phyloP scores from a whole-genome alignment of 2,797 vertebrate species.

The Champsocephalus gunnari region DNA sequence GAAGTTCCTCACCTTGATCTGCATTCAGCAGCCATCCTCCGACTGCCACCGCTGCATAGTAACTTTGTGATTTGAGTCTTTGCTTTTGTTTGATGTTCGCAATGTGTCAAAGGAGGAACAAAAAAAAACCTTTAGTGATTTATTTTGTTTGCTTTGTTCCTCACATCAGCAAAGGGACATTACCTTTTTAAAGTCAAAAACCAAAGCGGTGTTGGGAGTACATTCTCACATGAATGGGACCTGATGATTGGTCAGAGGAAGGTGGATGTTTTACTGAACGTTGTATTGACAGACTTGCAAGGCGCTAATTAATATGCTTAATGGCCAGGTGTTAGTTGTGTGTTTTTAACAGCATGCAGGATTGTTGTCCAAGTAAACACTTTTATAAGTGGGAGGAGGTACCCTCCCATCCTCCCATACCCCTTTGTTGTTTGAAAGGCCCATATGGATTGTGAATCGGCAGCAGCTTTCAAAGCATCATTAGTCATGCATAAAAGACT shows the following conservation, averaged over 20 bases:
- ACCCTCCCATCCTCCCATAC: constrained; percentile 71
- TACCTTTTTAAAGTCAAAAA: constrained; percentile 61
- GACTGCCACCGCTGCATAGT: constrained; percentile 74
- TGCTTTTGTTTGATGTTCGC: constrained; percentile 81
- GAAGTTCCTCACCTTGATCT: constrained; percentile 82
- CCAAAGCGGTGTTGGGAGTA: constrained; percentile 26
- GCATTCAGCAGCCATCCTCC: constrained; percentile 74
- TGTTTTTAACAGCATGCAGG: constrained; percentile 73
- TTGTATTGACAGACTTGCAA: constrained; percentile 66
- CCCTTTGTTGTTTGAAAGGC: constrained; percentile 83
- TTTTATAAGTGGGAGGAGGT: constrained; percentile 74
- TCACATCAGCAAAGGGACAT: constrained; percentile 62
- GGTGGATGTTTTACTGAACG: constrained; percentile 50
- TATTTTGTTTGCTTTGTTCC: constrained; percentile 79
- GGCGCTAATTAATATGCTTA: constrained; percentile 77
- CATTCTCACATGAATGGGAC: constrained; percentile 37
- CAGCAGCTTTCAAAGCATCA: constrained; percentile 82
- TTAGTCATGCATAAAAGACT: constrained; percentile 86
- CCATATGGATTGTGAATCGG: constrained; percentile 84
- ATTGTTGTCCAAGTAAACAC: constrained; percentile 81
- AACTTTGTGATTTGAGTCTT: constrained; percentile 80
- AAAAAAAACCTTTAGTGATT: constrained; percentile 59
- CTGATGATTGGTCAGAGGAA: constrained; percentile 55
- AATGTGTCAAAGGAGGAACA: constrained; percentile 68
- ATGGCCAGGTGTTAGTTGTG: constrained; percentile 74